phyloP scores from a whole-genome alignment of 2,113 vertebrate genomes.

The Anolis sagrei region DNA sequence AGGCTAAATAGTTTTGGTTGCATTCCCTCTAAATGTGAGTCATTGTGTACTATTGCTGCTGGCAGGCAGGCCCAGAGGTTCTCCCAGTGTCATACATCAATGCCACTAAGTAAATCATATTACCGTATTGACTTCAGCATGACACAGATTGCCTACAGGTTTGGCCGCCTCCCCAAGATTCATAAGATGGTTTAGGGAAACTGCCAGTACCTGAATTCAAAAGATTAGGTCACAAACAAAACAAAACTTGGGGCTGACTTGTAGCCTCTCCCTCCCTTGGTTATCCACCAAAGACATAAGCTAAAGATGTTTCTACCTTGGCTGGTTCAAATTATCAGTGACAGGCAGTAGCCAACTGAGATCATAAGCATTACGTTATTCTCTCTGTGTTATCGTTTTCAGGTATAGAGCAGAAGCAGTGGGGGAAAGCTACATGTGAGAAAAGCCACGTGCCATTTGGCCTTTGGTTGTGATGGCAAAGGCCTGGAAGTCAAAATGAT shows the following conservation, averaged over 20 bases:
- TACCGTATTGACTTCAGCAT: rapidly evolving
- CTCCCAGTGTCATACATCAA: rapidly evolving
- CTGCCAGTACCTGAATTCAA: not conserved
- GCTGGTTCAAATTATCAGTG: too few species aligned
- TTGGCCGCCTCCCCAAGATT: conserved; percentile 11
- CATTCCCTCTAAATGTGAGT: not conserved
- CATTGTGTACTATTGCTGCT: rapidly evolving
- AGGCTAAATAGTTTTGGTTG: not conserved
- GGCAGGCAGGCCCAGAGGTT: not conserved
- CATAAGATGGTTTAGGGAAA: not conserved
- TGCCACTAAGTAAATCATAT: conserved; percentile 4
- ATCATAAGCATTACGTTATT: not conserved
- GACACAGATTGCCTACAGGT: not conserved
- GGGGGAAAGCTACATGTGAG: not conserved
- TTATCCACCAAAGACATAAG: not conserved
- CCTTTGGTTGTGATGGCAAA: not conserved
- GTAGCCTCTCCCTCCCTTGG: not conserved
- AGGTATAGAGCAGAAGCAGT: not conserved
- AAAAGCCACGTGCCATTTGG: too few species aligned
- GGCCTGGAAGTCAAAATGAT: not conserved
- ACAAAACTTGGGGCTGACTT: not conserved
- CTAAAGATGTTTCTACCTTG: not conserved
- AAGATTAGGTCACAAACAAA: not conserved
- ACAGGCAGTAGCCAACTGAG: not conserved
- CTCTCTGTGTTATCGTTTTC: not conserved